These are phyloP conservation scores for Parapsyche elsis DNA, from an alignment of 1,140 invertebrate genomes.

Conservation along the genomic window DNA sequence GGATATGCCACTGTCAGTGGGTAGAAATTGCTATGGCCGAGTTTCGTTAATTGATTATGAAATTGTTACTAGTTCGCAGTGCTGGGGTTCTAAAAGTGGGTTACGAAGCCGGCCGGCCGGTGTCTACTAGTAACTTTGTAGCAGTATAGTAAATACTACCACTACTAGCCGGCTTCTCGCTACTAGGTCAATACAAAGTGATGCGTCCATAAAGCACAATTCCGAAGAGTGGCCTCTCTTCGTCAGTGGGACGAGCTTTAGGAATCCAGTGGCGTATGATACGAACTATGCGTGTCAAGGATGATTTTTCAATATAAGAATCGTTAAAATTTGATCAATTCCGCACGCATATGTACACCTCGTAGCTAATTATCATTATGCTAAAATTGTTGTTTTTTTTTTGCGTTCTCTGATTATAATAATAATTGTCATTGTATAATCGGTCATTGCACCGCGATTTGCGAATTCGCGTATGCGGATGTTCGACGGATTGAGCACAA, in stretches of 20 bases:
- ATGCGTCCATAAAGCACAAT: conserved; percentile 11
- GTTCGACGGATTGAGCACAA: too few relatives aligned
- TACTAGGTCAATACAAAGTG: conserved; percentile 17
- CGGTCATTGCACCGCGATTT: too few relatives aligned
- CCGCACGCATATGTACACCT: too few relatives aligned
- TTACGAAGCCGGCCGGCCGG: conserved; percentile 50
- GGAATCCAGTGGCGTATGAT: neutral
- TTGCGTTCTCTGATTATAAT: neutral
- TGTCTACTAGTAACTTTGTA: conserved; percentile 6
- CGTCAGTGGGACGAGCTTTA: neutral
- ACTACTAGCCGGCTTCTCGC: conserved; percentile 15
- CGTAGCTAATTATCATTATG: too few relatives aligned
- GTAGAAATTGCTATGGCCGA: conserved; percentile 40
- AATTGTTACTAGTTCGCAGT: conserved; percentile 41
- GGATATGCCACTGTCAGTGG: neutral
- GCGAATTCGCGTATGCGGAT: too few relatives aligned
- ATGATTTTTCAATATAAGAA: conserved; percentile 3
- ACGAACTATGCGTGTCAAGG: neutral
- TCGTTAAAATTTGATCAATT: too few relatives aligned
- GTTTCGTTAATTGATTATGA: conserved; percentile 50
- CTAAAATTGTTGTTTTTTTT: too few relatives aligned
- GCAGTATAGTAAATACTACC: conserved; percentile 9
- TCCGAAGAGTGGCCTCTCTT: neutral
- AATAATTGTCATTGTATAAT: too few relatives aligned
- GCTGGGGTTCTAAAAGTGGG: conserved; percentile 45